Conservation (phyloP, 2,113 vertebrate species). For the Platysteira castanea region DNA sequence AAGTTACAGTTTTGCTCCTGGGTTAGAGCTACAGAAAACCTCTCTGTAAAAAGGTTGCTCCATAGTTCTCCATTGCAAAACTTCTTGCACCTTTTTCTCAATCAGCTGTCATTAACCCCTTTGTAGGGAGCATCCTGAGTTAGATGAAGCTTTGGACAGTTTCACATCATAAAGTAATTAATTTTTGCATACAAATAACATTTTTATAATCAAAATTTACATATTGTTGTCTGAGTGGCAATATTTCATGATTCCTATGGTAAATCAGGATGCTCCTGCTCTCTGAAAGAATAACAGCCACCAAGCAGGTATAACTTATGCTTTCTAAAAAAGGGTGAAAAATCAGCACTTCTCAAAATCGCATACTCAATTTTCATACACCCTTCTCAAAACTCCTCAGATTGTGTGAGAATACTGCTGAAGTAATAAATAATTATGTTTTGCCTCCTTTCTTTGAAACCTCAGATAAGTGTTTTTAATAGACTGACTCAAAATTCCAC, state of each 20-base stretch:
- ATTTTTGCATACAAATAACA: background rate
- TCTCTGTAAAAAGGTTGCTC: background rate
- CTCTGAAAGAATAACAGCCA: background rate
- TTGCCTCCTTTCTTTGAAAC: background rate
- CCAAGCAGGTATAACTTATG: background rate
- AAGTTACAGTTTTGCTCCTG: background rate
- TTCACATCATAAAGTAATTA: background rate
- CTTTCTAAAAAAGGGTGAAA: background rate
- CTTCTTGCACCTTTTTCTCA: conserved; percentile 36
- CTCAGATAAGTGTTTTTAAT: background rate
- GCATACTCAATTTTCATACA: no score
- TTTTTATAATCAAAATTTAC: background rate
- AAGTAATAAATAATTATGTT: background rate
- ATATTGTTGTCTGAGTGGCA: background rate
- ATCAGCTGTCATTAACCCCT: background rate
- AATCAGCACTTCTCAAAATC: background rate
- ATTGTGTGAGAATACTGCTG: background rate
- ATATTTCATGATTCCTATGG: background rate
- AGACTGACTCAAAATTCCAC: background rate
- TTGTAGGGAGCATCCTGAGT: background rate
- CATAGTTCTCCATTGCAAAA: background rate
- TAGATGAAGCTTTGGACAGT: background rate
- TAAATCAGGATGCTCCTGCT: background rate
- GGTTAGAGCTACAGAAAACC: background rate
- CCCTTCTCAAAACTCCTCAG: no score